Evolutionary conservation across 1,140 invertebrate species (phyloP).

Genomic region (Pectinophora gossypiella): DNA sequence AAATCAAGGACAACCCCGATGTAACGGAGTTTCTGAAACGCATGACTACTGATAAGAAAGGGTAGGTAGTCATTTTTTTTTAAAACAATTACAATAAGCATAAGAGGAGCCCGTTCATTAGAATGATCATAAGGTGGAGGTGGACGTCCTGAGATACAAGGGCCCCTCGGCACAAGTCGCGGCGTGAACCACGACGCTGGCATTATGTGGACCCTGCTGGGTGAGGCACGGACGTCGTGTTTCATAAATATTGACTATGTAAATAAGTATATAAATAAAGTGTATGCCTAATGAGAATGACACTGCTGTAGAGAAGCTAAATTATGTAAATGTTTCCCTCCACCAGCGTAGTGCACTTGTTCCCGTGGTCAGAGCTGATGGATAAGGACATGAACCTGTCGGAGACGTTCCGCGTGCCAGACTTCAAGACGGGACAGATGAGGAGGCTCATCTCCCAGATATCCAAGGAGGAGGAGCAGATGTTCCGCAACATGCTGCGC

Average conservation of each 20-base stretch:
- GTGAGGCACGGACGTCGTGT: too few species aligned
- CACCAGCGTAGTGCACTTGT: conserved; percentile 94
- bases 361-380: conserved; percentile 97
- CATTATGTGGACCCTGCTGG: too few species aligned
- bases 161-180: too few species aligned
- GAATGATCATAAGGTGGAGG: too few species aligned
- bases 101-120: too few species aligned
- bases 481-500: conserved; percentile 98
- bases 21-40: conserved; percentile 93
- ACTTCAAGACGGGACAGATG: conserved; percentile 92
- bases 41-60: conserved; percentile 92
- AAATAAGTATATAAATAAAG: too few species aligned
- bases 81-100: too few species aligned
- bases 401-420: conserved; percentile 94
- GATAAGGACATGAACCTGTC: conserved; percentile 92
- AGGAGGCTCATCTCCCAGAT: conserved; percentile 93
- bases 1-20: conserved; percentile 83
- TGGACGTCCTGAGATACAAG: too few species aligned
- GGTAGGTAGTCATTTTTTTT: conserved; percentile 77
- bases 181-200: too few species aligned
- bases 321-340: not conserved
- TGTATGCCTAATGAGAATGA: not conserved
- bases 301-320: not conserved
- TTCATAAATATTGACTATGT: too few species aligned
- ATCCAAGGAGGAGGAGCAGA: conserved; percentile 95